Conservation (phyloP, 2,888 invertebrate genomes). For the Limnephilus rhombicus region DNA sequence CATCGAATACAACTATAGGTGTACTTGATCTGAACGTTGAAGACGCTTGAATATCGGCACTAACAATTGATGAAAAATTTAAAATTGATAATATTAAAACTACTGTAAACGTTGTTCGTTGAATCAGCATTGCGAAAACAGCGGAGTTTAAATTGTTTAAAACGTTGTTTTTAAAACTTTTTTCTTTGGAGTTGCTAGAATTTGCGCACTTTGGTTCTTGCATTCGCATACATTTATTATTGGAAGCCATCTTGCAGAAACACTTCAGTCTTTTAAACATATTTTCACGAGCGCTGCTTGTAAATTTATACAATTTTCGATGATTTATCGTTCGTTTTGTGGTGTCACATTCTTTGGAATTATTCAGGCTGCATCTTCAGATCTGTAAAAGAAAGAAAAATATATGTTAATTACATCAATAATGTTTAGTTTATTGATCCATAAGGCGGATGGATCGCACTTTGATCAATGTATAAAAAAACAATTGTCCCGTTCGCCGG, state of each 20-base stretch:
- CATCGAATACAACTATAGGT: slow-evolving; percentile 36
- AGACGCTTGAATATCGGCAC: not conserved
- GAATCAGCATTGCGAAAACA: slow-evolving; percentile 63
- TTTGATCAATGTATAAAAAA: not conserved
- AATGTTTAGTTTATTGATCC: not conserved
- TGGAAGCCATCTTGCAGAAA: slow-evolving; percentile 56
- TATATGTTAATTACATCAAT: not conserved
- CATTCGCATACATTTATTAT: slow-evolving; percentile 32
- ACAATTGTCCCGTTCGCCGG: not conserved
- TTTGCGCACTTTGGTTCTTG: slow-evolving; percentile 40
- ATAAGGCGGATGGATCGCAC: not conserved
- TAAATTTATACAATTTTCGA: not conserved
- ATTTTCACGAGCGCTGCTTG: not conserved
- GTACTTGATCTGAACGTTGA: not conserved
- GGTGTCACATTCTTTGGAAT: not conserved
- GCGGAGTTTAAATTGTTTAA: slow-evolving; percentile 57
- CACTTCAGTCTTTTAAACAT: slow-evolving; percentile 20
- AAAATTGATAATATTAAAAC: slow-evolving; percentile 56
- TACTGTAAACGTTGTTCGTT: slow-evolving; percentile 65
- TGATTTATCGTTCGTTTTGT: not conserved
- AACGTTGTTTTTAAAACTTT: slow-evolving; percentile 43
- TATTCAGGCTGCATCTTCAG: not conserved
- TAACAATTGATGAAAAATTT: slow-evolving; percentile 28
- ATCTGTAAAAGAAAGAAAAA: slow-evolving; percentile 5
- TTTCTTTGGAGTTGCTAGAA: slow-evolving; percentile 33